Base-by-base conservation (phyloP, 2,113 vertebrate species). In the Galeopterus variegatus region DNA sequence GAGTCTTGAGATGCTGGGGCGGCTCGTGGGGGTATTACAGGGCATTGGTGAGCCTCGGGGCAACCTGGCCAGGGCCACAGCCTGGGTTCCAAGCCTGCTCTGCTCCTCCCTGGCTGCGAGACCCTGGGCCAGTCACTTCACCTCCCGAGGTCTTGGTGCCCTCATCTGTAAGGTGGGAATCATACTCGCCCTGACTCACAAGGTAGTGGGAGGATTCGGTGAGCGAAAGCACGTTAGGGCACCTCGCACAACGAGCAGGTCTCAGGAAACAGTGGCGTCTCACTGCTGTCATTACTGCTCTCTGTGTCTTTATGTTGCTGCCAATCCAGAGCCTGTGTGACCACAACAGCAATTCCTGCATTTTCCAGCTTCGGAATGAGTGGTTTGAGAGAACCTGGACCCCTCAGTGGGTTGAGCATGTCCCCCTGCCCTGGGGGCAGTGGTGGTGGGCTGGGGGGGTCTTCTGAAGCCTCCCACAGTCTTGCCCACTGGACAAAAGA, bases 261-360 rank as follows among this genome's bases (percentile, higher is more conserved):
- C 19, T 6, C 9, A 7, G 56, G 24, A 12, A 11, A 2, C 0
- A 0, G 0, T 26, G 14, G 0, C 0, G 0, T 12, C 41, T 5
- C 11, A 0, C 3, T 19, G 19, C 1, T 3, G 69, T 31, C 52
- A 2, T 4, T 18, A 36, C 1, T 11, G 3, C 80, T 9, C 1
- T 52, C 13, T 6, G 0, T 1, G 48, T 23, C 77, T 23, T 1
- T 13, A 19, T 1, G 0, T 0, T 1, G 21, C 21, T 65, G 11
- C 3, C 9, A 13, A 3, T 4, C 31, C 60, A 0, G 8, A 3
- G 3, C 45, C 48, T 10, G 0, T 9, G 5, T 6, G 41, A 11
- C 11, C 2, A 0, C 0, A 5, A 1, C 45, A 10, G 67, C 17
- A 45, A 31, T 56, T 33, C 82, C 14, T 28, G 23, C 54, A 10